Evolutionary conservation across 2,113 vertebrate species (phyloP).

Genomic region (Laticauda laticaudata): DNA sequence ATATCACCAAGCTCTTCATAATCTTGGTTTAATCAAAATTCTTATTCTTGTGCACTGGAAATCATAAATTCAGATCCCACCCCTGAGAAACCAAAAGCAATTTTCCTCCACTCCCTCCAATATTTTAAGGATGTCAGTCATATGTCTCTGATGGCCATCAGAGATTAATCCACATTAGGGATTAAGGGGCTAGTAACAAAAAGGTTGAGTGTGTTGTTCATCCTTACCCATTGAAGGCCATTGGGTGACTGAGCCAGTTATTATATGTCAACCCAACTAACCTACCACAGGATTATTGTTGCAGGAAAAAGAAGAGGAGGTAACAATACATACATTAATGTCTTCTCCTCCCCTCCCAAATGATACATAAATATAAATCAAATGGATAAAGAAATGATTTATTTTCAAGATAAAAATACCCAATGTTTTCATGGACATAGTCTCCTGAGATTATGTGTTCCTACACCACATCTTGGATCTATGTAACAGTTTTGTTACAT

Average conservation of each 20-base stretch:
- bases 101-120: neutral
- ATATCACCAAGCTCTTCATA: neutral
- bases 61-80: neutral
- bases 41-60: neutral
- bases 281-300: neutral
- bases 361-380: neutral
- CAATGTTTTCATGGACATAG: neutral
- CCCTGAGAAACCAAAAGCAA: neutral
- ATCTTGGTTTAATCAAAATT: neutral
- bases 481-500: neutral
- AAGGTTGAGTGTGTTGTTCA: neutral
- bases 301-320: neutral
- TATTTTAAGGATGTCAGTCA: neutral
- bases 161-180: neutral
- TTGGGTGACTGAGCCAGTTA: neutral
- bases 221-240: neutral
- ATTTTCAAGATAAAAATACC: neutral
- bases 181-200: neutral
- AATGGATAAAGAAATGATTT: neutral
- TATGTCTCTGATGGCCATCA: neutral
- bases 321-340: neutral
- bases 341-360: neutral
- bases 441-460: neutral
- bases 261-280: neutral
- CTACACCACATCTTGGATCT: neutral